Evolutionary conservation across 2,113 vertebrate species (phyloP).

Genomic region (Lagopus leucura): DNA sequence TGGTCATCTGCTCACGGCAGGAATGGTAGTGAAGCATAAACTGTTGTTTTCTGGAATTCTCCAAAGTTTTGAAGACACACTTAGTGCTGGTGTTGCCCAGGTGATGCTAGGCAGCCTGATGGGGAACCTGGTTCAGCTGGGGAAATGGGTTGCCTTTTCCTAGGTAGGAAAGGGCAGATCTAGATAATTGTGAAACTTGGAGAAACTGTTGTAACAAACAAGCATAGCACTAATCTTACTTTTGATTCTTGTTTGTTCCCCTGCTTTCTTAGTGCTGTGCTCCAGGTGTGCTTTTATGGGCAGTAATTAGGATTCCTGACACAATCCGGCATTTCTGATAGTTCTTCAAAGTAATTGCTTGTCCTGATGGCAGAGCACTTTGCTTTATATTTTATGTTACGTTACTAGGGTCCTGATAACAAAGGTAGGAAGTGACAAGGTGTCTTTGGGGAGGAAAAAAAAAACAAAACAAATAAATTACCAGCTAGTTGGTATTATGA

Average conservation of each 20-base stretch:
- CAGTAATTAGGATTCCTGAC: not conserved
- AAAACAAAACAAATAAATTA: not conserved
- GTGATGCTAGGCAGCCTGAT: not conserved
- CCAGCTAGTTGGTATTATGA: not conserved
- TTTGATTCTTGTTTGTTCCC: not conserved
- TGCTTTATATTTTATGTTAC: not conserved
- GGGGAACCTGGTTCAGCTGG: not conserved
- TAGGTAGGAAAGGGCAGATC: not conserved
- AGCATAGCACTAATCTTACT: rapidly evolving
- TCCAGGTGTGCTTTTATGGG: not conserved
- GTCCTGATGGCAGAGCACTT: not conserved
- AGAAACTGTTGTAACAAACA: no score
- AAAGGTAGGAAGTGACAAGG: not conserved
- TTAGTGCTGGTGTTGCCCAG: not conserved
- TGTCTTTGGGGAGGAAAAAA: not conserved
- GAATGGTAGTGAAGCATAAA: not conserved
- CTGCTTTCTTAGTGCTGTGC: not conserved
- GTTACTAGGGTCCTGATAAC: not conserved
- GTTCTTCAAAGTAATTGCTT: not conserved
- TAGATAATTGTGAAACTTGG: no score
- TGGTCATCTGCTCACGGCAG: not conserved
- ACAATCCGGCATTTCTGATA: rapidly evolving
- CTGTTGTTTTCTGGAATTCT: not conserved
- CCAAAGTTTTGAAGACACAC: not conserved
- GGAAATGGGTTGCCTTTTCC: no score